Evolutionary conservation across 2,888 invertebrate species (phyloP), one percentile per base, ranked within the genome.

Genomic region (Pachycephus smyrnensis): DNA sequence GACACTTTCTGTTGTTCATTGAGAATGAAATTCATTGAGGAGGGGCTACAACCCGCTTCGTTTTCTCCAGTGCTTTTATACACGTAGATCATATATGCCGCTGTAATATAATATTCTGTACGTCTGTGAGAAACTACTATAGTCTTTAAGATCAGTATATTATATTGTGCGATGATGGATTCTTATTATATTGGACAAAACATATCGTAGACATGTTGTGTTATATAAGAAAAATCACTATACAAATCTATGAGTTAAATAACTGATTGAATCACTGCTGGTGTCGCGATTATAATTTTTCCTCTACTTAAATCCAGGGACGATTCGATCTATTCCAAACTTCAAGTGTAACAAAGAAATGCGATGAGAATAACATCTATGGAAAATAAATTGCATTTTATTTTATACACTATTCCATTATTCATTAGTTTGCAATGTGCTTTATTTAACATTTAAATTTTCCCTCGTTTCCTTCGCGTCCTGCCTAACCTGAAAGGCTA

Each of bases 111-210:
- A 69, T 73, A 77, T 55, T 55, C 9, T 80, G 79, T 80, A 79
- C 77, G 78, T 85, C 73, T 82, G 77, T 82, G 79, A 79, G 78
- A 81, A 83, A 76, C 73, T 79, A 80, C 80, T 83, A 83, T 55
- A 55, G 55, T 55, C 55, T 23, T 55, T 71, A 71, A 71, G 71
- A 71, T 32, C 31, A 31, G 71, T 71, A 71, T 71, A 2, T 71
- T 71, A 71, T 71, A 71, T 71, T 32, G 55, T 55, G 55, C 55
- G 55, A 55, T 23, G 55, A 55, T 55, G 55, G 23, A 23, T 55
- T 71, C 30, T 71, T 31, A 71, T 71, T 32, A 32, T 33, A 71
- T 33, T 71, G 71, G 71, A 71, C 31, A 71, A 71, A 71, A 71
- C 71, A 71, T 71, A 71, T 71, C 71, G 33, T 33, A 33, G 33